Percentiles rank a stretch among this genome's conserved stretches.
phyloP scores from a whole-genome alignment of 1,140 invertebrate genomes.

The Planococcus citri region DNA sequence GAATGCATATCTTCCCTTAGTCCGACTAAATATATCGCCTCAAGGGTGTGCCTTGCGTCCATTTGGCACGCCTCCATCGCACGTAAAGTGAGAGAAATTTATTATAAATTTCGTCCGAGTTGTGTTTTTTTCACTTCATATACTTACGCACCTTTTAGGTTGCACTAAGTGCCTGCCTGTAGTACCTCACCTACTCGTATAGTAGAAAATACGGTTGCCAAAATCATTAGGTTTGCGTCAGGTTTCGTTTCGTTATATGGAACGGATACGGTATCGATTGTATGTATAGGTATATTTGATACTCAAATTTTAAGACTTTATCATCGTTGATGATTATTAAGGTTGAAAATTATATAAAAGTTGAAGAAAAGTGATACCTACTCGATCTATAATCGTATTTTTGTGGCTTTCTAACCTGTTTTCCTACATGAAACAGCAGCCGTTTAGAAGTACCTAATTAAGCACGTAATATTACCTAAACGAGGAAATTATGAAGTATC shows the following conservation, averaged over 20 bases:
- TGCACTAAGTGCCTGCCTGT: no score
- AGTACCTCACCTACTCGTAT: no score
- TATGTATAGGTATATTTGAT: no score
- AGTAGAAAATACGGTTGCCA: no score
- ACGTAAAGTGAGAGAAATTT: neutral
- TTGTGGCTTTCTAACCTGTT: constrained; percentile 2
- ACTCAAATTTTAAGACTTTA: no score
- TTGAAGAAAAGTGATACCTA: neutral
- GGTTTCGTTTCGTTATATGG: no score
- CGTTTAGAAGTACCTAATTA: no score
- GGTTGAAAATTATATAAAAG: neutral
- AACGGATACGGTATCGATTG: no score
- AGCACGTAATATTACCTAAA: neutral
- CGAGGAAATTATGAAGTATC: neutral
- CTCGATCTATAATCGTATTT: neutral
- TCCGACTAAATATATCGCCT: neutral
- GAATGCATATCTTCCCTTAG: neutral
- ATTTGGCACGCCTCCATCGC: neutral
- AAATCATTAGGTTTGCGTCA: no score
- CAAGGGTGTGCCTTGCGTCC: neutral
- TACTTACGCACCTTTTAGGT: no score
- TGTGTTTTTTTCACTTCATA: neutral
- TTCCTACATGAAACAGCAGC: neutral
- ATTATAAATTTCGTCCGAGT: neutral
- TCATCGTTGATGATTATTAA: no score